Evolutionary conservation across 2,888 invertebrate genomes (phyloP).

Genomic region (Copidosoma aretas): DNA sequence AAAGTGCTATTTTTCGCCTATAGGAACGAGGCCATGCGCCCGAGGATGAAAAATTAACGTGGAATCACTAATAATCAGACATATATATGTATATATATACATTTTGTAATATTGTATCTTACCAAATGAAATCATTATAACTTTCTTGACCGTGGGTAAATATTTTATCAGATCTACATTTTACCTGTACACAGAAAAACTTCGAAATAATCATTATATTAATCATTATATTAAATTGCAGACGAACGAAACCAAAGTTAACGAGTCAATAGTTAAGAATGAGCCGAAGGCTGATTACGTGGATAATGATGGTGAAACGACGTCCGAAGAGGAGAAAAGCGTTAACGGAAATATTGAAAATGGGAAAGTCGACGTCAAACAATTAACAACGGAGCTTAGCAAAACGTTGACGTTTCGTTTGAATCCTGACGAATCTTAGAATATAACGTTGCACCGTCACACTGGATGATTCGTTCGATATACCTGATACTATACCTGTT

Average conservation of each 20-base stretch:
- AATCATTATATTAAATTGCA: not conserved
- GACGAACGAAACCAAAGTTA: not conserved
- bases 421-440: not conserved
- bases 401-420: conserved; percentile 59
- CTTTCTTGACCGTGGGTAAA: not conserved
- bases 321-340: not conserved
- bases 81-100: too few species aligned
- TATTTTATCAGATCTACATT: not conserved
- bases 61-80: too few species aligned
- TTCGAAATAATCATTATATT: not conserved
- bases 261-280: not conserved
- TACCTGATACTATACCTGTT: too few species aligned
- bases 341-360: not conserved
- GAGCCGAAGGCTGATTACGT: not conserved
- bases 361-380: conserved; percentile 46
- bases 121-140: not conserved
- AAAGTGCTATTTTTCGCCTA: too few species aligned
- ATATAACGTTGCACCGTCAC: too few species aligned
- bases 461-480: too few species aligned
- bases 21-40: too few species aligned
- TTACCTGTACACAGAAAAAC: too few species aligned
- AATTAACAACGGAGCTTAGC: conserved; percentile 54
- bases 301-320: not conserved
- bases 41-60: too few species aligned
- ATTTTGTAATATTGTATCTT: too few species aligned